A percentile compares a stretch with the other conserved stretches of the same genome.
Evolutionary conservation across 2,797 vertebrate species (phyloP).

Genomic region (Acanthopagrus latus): DNA sequence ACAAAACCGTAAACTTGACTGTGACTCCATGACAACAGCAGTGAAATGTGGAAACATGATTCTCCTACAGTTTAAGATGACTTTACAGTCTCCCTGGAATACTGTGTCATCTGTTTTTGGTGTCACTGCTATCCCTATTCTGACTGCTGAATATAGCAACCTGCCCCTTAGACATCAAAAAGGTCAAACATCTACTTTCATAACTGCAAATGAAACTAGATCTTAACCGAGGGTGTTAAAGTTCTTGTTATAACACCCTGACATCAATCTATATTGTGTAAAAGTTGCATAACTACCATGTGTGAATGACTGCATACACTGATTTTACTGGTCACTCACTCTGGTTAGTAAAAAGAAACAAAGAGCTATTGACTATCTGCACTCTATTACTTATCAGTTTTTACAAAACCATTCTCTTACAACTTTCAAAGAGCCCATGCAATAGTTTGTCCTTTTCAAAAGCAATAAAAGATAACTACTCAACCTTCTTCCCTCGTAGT

Average conservation of each 20-base stretch:
- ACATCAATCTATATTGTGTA: constrained; percentile 3
- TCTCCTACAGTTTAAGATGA: constrained; percentile 1
- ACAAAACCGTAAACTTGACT: constrained; percentile 32
- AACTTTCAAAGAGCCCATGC: no score
- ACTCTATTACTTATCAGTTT: background rate
- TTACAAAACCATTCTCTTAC: background rate
- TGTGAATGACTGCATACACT: background rate
- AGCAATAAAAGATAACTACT: no score
- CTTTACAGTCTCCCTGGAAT: constrained; percentile 32
- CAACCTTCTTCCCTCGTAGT: no score
- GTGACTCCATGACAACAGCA: constrained; percentile 8
- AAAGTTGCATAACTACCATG: background rate
- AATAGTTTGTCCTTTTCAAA: background rate
- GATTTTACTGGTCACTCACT: background rate
- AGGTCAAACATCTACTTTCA: constrained; percentile 18
- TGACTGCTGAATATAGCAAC: constrained; percentile 12
- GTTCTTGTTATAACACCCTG: background rate
- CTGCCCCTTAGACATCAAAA: constrained; percentile 4
- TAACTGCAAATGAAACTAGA: constrained; percentile 26
- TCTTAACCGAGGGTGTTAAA: constrained; percentile 2
- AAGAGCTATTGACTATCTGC: background rate
- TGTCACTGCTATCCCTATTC: background rate
- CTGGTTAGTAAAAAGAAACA: background rate
- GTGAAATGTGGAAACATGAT: constrained; percentile 27
- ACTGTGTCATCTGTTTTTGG: constrained; percentile 17